These are phyloP conservation scores for Zaprionus vittiger DNA, from an alignment of 1,140 invertebrate species.

Conservation along the genomic window DNA sequence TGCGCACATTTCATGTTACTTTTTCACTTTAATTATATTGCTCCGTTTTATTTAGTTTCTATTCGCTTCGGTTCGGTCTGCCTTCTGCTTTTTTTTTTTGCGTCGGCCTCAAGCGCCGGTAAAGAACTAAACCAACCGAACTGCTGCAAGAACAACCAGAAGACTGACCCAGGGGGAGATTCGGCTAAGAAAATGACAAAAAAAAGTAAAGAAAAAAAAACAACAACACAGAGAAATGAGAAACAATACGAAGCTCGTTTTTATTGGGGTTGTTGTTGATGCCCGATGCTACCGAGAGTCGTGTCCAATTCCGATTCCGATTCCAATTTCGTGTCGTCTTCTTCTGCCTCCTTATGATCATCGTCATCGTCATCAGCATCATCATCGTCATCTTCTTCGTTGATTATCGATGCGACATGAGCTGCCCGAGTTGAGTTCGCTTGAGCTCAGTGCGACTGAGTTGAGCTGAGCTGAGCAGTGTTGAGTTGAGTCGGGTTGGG, in stretches of 20 bases:
- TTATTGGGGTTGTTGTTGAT: slow-evolving; percentile 16
- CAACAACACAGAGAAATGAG: slow-evolving; percentile 16
- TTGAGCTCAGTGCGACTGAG: neutral
- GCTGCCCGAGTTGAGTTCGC: slow-evolving; percentile 3
- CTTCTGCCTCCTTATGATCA: neutral
- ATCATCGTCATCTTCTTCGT: slow-evolving; percentile 8
- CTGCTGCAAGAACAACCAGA: slow-evolving; percentile 66
- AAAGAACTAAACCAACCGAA: slow-evolving; percentile 66
- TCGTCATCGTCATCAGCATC: neutral
- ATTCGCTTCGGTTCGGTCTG: slow-evolving; percentile 5
- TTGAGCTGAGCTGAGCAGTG: neutral
- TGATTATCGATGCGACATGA: slow-evolving; percentile 43
- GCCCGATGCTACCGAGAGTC: slow-evolving; percentile 15
- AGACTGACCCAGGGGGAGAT: slow-evolving; percentile 51
- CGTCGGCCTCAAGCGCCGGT: slow-evolving; percentile 71
- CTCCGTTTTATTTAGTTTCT: slow-evolving; percentile 13
- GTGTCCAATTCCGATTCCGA: slow-evolving; percentile 29
- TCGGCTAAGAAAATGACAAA: slow-evolving; percentile 50
- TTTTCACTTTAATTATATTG: slow-evolving; percentile 30
- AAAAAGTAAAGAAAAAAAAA: slow-evolving; percentile 16
- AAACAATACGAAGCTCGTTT: slow-evolving; percentile 28
- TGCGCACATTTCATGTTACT: slow-evolving; percentile 72
- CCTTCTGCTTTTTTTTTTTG: slow-evolving; percentile 19
- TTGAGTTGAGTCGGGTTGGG: slow-evolving; percentile 6
- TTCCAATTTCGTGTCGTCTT: slow-evolving; percentile 26